A percentile compares a stretch with the other conserved stretches of the same genome.
These are phyloP conservation scores for Leucozona laternaria DNA, from an alignment of 2,888 invertebrate species.

Conservation along the genomic window DNA sequence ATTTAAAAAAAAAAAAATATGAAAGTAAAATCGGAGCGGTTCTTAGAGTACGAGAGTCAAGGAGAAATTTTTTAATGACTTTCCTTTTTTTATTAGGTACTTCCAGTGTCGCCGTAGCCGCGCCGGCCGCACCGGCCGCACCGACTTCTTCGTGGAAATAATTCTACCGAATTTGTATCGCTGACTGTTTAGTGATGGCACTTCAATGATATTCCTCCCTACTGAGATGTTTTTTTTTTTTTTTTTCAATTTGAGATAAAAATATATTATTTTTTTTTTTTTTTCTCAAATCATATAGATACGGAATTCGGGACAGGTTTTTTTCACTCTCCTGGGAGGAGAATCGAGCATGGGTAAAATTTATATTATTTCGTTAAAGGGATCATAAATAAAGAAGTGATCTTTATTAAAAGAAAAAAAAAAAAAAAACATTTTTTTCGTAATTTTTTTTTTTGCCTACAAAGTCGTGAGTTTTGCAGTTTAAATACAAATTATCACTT, in stretches of 20 bases:
- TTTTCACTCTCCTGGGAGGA: conserved; percentile 18
- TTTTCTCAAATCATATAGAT: background rate
- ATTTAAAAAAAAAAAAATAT: conserved; percentile 12
- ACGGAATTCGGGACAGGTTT: background rate
- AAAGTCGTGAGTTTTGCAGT: conserved; percentile 39
- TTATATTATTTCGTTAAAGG: background rate
- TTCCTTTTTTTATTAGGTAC: conserved; percentile 45
- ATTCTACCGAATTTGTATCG: conserved; percentile 41
- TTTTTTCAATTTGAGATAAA: conserved; percentile 39
- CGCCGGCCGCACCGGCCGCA: background rate
- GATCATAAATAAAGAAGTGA: conserved; percentile 38
- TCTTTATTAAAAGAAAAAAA: background rate
- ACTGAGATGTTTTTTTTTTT: conserved; percentile 40
- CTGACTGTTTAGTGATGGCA: conserved; percentile 41
- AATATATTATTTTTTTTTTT: conserved; percentile 35
- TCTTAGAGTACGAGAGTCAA: background rate
- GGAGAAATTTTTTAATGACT: conserved; percentile 50
- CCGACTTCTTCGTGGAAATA: conserved; percentile 26
- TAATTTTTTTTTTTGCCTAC: conserved; percentile 8
- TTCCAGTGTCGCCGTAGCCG: conserved; percentile 16
- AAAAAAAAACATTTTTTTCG: background rate
- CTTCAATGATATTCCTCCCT: conserved; percentile 46
- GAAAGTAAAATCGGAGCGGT: conserved; percentile 26
- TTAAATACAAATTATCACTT: conserved; percentile 53
- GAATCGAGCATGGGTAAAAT: conserved; percentile 1